Evolutionary conservation across 2,888 invertebrate species (phyloP).

Genomic region (Erannis defoliaria): DNA sequence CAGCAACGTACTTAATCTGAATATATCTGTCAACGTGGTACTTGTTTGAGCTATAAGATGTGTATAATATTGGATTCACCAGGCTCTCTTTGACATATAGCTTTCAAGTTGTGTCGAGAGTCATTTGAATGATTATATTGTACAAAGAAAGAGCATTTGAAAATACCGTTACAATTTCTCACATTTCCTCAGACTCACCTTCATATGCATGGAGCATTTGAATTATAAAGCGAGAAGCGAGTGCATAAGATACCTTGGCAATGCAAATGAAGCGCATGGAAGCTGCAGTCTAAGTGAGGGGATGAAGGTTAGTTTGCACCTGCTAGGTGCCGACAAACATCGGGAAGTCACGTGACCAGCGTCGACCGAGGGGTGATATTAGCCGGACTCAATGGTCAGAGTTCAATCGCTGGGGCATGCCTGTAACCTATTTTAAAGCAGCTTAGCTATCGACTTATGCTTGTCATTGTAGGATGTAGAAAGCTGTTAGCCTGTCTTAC

Average conservation of each 20-base stretch:
- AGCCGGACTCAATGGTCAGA: constrained; percentile 58
- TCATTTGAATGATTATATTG: background rate
- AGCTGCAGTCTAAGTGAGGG: constrained; percentile 60
- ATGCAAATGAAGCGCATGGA: constrained; percentile 75
- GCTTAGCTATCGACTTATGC: constrained; percentile 24
- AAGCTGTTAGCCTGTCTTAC: background rate
- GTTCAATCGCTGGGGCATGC: constrained; percentile 54
- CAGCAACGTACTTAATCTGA: constrained; percentile 4
- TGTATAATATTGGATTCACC: background rate
- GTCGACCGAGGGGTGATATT: constrained; percentile 41
- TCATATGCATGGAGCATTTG: constrained; percentile 76
- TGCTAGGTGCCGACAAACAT: constrained; percentile 51
- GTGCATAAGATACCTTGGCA: constrained; percentile 79
- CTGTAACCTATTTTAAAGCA: constrained; percentile 48
- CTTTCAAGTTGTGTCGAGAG: background rate
- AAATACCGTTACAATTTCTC: constrained; percentile 83
- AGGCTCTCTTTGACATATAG: background rate
- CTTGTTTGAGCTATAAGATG: background rate
- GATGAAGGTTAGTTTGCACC: constrained; percentile 64
- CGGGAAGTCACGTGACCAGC: constrained; percentile 41
- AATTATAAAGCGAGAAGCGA: constrained; percentile 83
- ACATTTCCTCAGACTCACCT: constrained; percentile 76
- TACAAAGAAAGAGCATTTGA: constrained; percentile 26
- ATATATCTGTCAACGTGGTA: constrained; percentile 5
- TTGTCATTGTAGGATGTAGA: constrained; percentile 1